Evolutionary conservation across 2,113 vertebrate genomes (phyloP), one percentile per base, ranked within the genome.

Genomic region (Mormyrus lacerda): DNA sequence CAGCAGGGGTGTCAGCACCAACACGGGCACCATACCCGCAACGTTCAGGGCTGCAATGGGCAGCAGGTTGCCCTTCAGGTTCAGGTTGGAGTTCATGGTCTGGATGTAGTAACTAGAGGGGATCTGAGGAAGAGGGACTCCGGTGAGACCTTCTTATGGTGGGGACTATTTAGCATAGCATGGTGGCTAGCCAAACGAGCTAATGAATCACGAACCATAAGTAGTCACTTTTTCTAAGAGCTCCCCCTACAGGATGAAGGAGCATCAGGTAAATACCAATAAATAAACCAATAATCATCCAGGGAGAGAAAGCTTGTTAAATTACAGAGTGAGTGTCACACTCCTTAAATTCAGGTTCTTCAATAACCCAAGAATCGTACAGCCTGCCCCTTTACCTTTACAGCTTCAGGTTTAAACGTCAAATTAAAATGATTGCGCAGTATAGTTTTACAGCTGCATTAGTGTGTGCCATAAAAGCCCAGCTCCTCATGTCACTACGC

Each of bases 81-180:
- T 96, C 90, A 98, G 94, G 94, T 97, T 97, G 91, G 97, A 98
- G 94, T 98, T 97, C 97, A 99, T 97, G 0, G 96, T 96, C 93
- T 99, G 98, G 44, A 99, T 96, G 92, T 97, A 99, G 92, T 97
- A 99, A 89, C 97, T 97, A 21, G 98, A 98, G 51, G 97, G 97
- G 92, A 98, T 97, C 98, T 99, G 93, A 85, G 51, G 85, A 73
- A 50, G 48, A 21, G 24, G 8, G 27, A 13, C 19, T 55, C 53
- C 0, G 21, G 19, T 58, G 35, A 87, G 9, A 44, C 19, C 53
- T 35, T 35, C 48, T 27, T 61, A 6, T 21, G 21, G 21, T 42
- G 84, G 50, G n/a, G 55, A 39, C n/a, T 45, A 61, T 13, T 21
- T 31, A 87, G 31, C 47, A 50, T 11, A 44, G 42, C 2, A 4